Conservation (phyloP, 1,140 invertebrate species). For the Drosophila pruinosa region DNA sequence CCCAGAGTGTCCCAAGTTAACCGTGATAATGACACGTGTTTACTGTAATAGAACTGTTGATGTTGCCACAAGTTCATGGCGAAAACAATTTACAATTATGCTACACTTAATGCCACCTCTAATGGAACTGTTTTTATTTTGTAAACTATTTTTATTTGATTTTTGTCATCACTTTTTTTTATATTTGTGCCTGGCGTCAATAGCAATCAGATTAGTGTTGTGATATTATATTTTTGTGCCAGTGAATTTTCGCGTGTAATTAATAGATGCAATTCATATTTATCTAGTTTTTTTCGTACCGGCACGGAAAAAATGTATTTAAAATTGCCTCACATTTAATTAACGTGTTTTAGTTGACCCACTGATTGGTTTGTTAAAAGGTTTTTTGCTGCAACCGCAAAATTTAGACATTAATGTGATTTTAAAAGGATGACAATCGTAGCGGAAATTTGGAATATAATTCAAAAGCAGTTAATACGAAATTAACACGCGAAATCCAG, state of each 20-base stretch:
- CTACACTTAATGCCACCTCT: slow-evolving; percentile 9
- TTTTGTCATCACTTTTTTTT: slow-evolving; percentile 11
- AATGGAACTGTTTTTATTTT: slow-evolving; percentile 25
- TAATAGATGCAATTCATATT: slow-evolving; percentile 22
- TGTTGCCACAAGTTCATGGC: slow-evolving; percentile 67
- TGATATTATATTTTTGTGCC: background rate
- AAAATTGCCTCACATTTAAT: slow-evolving; percentile 26
- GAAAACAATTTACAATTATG: slow-evolving; percentile 65
- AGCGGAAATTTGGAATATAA: background rate
- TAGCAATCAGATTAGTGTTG: background rate
- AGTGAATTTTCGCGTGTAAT: slow-evolving; percentile 28
- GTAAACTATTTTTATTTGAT: background rate
- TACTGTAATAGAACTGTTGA: slow-evolving; percentile 37
- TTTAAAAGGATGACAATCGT: background rate
- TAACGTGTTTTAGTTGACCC: slow-evolving; percentile 16
- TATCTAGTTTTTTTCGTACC: slow-evolving; percentile 11
- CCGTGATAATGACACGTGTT: slow-evolving; percentile 41
- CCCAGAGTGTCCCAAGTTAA: slow-evolving; percentile 2
- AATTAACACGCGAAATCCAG: background rate
- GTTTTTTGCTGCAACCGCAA: slow-evolving; percentile 11
- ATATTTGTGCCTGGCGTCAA: slow-evolving; percentile 17
- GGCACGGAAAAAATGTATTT: slow-evolving; percentile 18
- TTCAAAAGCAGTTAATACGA: background rate
- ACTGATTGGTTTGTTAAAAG: slow-evolving; percentile 33
- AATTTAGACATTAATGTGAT: background rate